A percentile compares a stretch with the other conserved stretches of the same genome.
phyloP scores from a whole-genome alignment of 2,888 invertebrate genomes.

The Drosophila maculinotata region DNA sequence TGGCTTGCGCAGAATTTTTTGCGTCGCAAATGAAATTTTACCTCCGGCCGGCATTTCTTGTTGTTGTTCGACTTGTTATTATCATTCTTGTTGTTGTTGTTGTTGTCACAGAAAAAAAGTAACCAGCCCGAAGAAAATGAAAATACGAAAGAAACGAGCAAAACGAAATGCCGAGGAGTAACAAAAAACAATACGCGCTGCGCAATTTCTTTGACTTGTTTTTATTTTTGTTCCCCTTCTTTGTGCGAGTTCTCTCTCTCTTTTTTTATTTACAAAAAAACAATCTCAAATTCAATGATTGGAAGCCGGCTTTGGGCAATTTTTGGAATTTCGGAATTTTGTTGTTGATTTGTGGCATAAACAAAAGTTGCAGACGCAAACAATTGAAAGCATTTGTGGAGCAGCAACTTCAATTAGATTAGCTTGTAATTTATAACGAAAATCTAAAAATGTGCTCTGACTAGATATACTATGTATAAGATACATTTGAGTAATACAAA shows the following conservation, averaged over 20 bases:
- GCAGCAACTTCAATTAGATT: slow-evolving; percentile 40
- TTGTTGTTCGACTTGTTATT: slow-evolving; percentile 31
- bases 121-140: slow-evolving; percentile 53
- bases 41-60: slow-evolving; percentile 41
- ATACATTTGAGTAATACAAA: not conserved
- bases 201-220: slow-evolving; percentile 64
- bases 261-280: not conserved
- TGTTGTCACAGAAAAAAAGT: slow-evolving; percentile 10
- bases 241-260: not conserved
- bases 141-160: slow-evolving; percentile 44
- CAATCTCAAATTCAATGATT: not conserved
- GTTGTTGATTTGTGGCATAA: slow-evolving; percentile 18
- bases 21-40: slow-evolving; percentile 53
- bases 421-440: slow-evolving; percentile 19
- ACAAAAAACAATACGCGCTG: slow-evolving; percentile 48
- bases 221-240: slow-evolving; percentile 13
- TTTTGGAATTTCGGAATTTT: slow-evolving; percentile 6
- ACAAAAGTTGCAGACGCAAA: slow-evolving; percentile 11
- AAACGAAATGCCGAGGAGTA: slow-evolving; percentile 27
- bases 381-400: slow-evolving; percentile 30
- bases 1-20: slow-evolving; percentile 40
- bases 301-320: not conserved
- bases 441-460: not conserved
- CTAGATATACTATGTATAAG: slow-evolving; percentile 3
- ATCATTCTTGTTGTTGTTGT: slow-evolving; percentile 24